A percentile compares a stretch with the other conserved stretches of the same genome.
phyloP scores from a whole-genome alignment of 92 coral and sea anemone species.

The Porites divaricata region DNA sequence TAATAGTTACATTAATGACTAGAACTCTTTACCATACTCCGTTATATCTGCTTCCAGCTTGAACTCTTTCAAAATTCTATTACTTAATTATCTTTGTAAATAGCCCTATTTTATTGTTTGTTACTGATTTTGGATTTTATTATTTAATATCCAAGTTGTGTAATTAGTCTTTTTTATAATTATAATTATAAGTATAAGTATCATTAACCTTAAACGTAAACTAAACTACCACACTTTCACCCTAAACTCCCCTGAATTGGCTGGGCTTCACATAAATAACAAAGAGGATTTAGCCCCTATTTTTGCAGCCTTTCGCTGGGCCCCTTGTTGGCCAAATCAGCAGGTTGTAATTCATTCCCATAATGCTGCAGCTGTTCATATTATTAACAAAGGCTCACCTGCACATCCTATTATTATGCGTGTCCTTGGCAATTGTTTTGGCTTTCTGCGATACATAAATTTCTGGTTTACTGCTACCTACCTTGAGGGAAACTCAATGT shows the following conservation, averaged over 20 bases:
- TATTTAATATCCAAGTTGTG: too few species aligned
- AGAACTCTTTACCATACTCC: too few species aligned
- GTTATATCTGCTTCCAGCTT: too few species aligned
- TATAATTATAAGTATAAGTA: too few species aligned
- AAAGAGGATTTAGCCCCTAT: neutral
- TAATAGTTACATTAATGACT: too few species aligned
- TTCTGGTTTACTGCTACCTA: neutral
- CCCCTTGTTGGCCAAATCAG: neutral
- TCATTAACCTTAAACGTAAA: too few species aligned
- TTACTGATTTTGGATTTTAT: too few species aligned
- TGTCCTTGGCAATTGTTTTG: constrained; percentile 13
- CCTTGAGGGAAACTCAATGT: neutral
- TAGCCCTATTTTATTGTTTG: too few species aligned
- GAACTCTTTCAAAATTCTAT: too few species aligned
- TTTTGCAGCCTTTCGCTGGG: constrained; percentile 2
- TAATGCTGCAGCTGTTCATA: neutral
- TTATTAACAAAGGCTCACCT: constrained; percentile 17
- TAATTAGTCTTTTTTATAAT: too few species aligned
- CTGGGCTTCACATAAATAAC: constrained; percentile 16
- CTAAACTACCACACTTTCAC: constrained; percentile 19
- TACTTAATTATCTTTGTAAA: too few species aligned
- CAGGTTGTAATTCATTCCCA: neutral
- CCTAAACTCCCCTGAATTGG: neutral
- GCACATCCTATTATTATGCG: neutral
- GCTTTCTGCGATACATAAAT: constrained; percentile 8